Conservation (phyloP, 2,888 invertebrate genomes). For the Cinara cedri region DNA sequence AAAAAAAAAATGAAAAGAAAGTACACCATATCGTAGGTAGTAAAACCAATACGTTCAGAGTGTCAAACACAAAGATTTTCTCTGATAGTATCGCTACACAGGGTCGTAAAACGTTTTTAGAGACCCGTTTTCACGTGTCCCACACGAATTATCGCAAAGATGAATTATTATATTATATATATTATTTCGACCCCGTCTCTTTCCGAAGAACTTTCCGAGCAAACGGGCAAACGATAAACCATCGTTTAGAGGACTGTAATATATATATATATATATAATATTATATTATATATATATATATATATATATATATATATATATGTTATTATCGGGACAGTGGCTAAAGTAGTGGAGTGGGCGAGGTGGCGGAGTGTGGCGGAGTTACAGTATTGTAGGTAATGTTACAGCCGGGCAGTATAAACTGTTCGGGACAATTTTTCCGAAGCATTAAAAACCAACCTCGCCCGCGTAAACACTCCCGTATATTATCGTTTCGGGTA, state of each 20-base stretch:
- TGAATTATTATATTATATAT: constrained; percentile 35
- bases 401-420: constrained; percentile 3
- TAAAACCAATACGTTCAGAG: too few species aligned
- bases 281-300: too few species aligned
- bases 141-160: not conserved
- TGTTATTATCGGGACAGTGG: not conserved
- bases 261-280: not conserved
- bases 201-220: constrained; percentile 43
- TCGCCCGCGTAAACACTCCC: constrained; percentile 40
- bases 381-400: not conserved
- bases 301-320: too few species aligned
- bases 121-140: not conserved
- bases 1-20: too few species aligned
- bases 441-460: constrained; percentile 52
- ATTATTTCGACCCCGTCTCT: not conserved
- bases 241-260: constrained; percentile 39
- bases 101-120: constrained; percentile 12
- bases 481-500: constrained; percentile 35
- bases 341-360: not conserved
- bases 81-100: not conserved
- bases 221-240: constrained; percentile 42
- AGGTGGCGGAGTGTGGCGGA: not conserved
- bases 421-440: constrained; percentile 52
- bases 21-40: too few species aligned
- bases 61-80: too few species aligned